Conservation (phyloP, 1,140 invertebrate genomes). For the Sarcophaga peregrina region DNA sequence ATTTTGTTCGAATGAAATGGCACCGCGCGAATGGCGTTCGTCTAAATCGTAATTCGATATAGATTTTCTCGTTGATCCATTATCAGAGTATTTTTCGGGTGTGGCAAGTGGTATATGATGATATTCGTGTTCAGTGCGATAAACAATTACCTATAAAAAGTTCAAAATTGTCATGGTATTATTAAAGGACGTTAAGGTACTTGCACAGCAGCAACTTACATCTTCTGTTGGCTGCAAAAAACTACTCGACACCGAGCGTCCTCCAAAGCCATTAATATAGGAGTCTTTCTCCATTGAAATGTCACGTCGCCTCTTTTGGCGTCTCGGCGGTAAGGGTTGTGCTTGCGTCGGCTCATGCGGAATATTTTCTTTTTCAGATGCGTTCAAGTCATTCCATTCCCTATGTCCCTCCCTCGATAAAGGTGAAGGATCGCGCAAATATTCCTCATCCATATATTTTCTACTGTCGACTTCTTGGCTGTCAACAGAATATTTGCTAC, state of each 20-base stretch:
- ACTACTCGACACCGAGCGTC: slow-evolving; percentile 64
- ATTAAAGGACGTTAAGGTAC: neutral
- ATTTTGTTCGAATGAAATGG: slow-evolving; percentile 73
- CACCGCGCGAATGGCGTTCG: slow-evolving; percentile 77
- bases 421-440: slow-evolving; percentile 55
- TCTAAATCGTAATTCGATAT: slow-evolving; percentile 73
- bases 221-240: slow-evolving; percentile 66
- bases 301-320: slow-evolving; percentile 65
- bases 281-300: slow-evolving; percentile 66
- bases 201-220: slow-evolving; percentile 52
- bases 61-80: slow-evolving; percentile 60
- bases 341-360: slow-evolving; percentile 45
- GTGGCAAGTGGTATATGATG: slow-evolving; percentile 69
- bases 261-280: slow-evolving; percentile 66
- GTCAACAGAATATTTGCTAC: slow-evolving; percentile 66
- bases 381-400: slow-evolving; percentile 53
- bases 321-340: slow-evolving; percentile 57
- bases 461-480: slow-evolving; percentile 60
- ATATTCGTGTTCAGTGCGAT: slow-evolving; percentile 74
- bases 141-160: slow-evolving; percentile 70
- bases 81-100: slow-evolving; percentile 66
- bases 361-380: slow-evolving; percentile 45
- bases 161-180: neutral
- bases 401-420: slow-evolving; percentile 43
- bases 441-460: slow-evolving; percentile 55